phyloP scores from a whole-genome alignment of 2,888 invertebrate genomes.

The Pristionchus entomophagus region DNA sequence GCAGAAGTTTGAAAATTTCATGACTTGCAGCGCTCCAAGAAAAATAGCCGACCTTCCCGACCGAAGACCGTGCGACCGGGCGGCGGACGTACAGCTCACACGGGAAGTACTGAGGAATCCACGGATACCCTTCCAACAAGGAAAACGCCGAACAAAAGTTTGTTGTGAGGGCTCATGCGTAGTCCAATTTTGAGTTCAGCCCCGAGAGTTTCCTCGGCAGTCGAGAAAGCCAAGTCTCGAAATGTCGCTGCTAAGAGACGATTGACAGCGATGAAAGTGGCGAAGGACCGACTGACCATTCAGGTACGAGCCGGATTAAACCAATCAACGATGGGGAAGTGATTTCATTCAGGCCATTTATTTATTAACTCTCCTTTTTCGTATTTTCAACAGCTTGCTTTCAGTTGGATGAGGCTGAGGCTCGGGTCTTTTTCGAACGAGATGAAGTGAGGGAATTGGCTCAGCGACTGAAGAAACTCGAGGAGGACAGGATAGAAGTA shows the following conservation, averaged over 20 bases:
- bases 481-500: constrained; percentile 22
- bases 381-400: background rate
- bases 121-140: background rate
- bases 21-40: background rate
- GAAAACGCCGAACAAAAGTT: background rate
- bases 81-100: background rate
- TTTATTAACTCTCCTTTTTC: no score
- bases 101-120: background rate
- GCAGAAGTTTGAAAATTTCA: background rate
- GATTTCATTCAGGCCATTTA: no score
- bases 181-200: background rate
- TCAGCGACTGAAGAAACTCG: background rate
- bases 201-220: background rate
- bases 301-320: background rate
- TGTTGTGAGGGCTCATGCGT: background rate
- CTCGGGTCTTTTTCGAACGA: background rate
- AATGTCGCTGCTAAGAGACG: constrained; percentile 43
- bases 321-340: background rate
- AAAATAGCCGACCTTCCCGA: background rate
- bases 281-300: constrained; percentile 23
- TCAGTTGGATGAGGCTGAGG: constrained; percentile 39
- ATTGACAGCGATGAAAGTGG: constrained; percentile 24
- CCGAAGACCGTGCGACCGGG: constrained; percentile 30
- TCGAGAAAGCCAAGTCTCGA: background rate
- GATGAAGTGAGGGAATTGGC: background rate